Conservation (phyloP, 2,888 invertebrate genomes). For the Palloptera scutellata region DNA sequence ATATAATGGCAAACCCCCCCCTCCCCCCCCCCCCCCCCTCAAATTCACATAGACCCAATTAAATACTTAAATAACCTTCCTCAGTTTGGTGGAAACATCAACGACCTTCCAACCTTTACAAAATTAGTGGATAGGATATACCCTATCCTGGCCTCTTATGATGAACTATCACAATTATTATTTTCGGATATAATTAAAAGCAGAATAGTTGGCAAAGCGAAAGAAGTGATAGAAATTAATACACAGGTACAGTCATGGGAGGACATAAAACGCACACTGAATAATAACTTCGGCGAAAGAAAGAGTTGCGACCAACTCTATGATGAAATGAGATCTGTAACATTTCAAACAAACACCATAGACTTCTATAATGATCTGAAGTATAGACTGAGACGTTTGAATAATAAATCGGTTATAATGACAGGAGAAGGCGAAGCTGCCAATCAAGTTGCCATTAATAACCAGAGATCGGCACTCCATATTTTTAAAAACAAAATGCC, state of each 20-base stretch:
- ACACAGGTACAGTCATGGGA: conserved; percentile 34
- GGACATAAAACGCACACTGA: conserved; percentile 33
- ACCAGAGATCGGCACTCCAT: conserved; percentile 38
- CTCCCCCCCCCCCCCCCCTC: too few relatives aligned
- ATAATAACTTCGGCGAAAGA: conserved; percentile 39
- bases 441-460: conserved; percentile 33
- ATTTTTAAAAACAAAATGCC: too few relatives aligned
- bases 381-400: conserved; percentile 28
- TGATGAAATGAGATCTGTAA: conserved; percentile 28
- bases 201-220: conserved; percentile 32
- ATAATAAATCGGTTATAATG: conserved; percentile 34
- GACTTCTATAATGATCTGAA: conserved; percentile 39
- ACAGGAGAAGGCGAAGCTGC: conserved; percentile 19
- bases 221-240: conserved; percentile 38
- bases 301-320: conserved; percentile 32
- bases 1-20: too few relatives aligned
- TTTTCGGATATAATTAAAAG: conserved; percentile 38
- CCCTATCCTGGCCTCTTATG: conserved; percentile 27
- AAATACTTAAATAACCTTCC: conserved; percentile 31
- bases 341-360: conserved; percentile 31
- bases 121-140: conserved; percentile 33
- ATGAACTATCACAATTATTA: conserved; percentile 34
- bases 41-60: conserved; percentile 25
- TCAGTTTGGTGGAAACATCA: conserved; percentile 25
- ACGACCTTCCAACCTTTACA: conserved; percentile 27